Base-by-base conservation (phyloP, 2,888 invertebrate genomes). In the Trichacis sp. region DNA sequence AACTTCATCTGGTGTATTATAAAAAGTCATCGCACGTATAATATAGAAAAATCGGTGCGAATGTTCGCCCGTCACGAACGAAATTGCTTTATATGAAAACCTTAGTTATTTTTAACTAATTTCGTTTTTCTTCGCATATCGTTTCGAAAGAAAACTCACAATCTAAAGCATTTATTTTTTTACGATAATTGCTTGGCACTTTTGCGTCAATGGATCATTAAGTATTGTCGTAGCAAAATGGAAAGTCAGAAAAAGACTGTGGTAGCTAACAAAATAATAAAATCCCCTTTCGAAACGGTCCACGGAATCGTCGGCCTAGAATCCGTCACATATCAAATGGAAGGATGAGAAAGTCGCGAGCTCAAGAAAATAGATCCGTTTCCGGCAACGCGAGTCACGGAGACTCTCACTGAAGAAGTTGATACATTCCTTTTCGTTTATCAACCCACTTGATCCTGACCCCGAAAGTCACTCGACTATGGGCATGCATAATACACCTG, bases 401-500 rank as follows among this genome's bases (percentile, higher is more conserved):
- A 68, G 65, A 72, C 70, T 71, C 66, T 68, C 68, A 65, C 63
- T 40, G 53, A 56, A 20, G 33, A 49, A 55, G 45, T 42, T 56
- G 63, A 63, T 65, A 68, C 64, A 66, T 53, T 42, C 18, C 52
- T 52, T 64, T 58, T 65, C 48, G 54, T 64, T 64, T 67, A 64
- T 59, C 42, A 64, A 65, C 60, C 56, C 57, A 46, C 62, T 67
- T 74, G 76, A 77, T 77, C 74, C 70, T 80, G 78, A 81, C 81
- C 80, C 81, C 78, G 77, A 81, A 80, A 77, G 73, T 71, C 66
- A 56, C 76, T 80, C 75, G 76, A 75, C 73, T 68, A 82, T 63
- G 68, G 66, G 74, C 68, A 79, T 77, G 75, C 75, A 71, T 78
- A 77, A 79, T 74, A 70, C 54, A 54, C 50, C 56, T 47, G 57